Percentiles rank a stretch among this genome's conserved stretches.
Evolutionary conservation across 1,140 invertebrate genomes (phyloP).

Genomic region (Hyles euphorbiae): DNA sequence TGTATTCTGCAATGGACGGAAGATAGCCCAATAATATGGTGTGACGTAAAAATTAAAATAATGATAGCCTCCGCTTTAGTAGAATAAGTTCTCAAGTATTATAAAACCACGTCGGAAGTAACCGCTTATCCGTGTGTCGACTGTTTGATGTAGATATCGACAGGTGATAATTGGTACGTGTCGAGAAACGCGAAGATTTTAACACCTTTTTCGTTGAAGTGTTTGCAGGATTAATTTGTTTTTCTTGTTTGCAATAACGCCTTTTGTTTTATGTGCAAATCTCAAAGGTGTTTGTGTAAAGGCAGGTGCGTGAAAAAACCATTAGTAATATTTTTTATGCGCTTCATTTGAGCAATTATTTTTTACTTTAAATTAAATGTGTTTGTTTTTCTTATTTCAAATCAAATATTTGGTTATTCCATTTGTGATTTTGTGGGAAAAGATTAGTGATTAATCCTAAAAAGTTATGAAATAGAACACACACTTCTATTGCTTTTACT

Average conservation of each 20-base stretch:
- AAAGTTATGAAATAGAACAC: too few species aligned
- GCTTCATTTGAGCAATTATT: too few species aligned
- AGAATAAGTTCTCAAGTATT: too few species aligned
- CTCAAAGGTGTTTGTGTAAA: conserved; percentile 27
- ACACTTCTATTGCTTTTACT: too few species aligned
- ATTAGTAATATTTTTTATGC: conserved; percentile 2
- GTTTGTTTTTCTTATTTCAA: conserved; percentile 13
- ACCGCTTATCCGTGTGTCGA: conserved; percentile 39
- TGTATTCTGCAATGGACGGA: too few species aligned
- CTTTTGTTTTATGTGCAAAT: conserved; percentile 27
- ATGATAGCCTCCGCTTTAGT: too few species aligned
- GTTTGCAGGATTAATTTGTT: conserved; percentile 40
- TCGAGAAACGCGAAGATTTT: conserved; percentile 51
- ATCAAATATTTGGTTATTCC: background rate
- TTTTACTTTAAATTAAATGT: background rate
- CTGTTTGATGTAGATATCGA: conserved; percentile 51
- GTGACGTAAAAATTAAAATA: too few species aligned
- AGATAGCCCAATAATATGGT: too few species aligned
- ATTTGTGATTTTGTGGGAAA: too few species aligned
- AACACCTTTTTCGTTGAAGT: conserved; percentile 46
- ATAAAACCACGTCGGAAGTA: conserved; percentile 41
- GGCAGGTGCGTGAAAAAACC: conserved; percentile 33
- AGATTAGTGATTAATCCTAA: too few species aligned
- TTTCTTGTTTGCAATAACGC: conserved; percentile 43
- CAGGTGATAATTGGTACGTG: conserved; percentile 63